Evolutionary conservation across 2,888 invertebrate species (phyloP).

Genomic region (Hydriomena furcata): DNA sequence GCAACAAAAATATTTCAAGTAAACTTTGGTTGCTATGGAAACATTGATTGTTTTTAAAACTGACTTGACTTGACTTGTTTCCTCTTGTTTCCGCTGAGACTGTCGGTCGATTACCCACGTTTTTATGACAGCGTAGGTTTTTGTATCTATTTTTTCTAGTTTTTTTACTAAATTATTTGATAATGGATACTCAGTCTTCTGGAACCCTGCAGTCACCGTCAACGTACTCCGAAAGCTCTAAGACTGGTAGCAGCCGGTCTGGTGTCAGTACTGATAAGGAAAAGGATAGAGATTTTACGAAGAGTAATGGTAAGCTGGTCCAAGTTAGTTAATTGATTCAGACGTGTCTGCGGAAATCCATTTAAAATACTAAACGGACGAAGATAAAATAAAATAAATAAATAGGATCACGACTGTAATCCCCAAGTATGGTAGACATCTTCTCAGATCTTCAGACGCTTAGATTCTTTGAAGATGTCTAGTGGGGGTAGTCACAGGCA

Average conservation of each 20-base stretch:
- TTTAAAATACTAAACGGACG: too few relatives aligned
- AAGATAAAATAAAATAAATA: too few relatives aligned
- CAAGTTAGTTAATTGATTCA: too few relatives aligned
- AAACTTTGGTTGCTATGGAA: constrained; percentile 12
- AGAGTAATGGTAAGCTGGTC: constrained; percentile 60
- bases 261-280: constrained; percentile 40
- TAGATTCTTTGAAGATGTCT: too few relatives aligned
- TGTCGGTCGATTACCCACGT: neutral
- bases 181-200: constrained; percentile 34
- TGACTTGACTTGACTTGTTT: neutral
- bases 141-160: constrained; percentile 6
- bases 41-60: too few relatives aligned
- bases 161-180: neutral
- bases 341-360: too few relatives aligned
- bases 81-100: too few relatives aligned
- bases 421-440: too few relatives aligned
- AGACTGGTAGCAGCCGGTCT: constrained; percentile 56
- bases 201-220: constrained; percentile 62
- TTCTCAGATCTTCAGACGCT: too few relatives aligned
- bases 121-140: constrained; percentile 1
- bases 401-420: too few relatives aligned
- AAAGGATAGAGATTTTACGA: constrained; percentile 58
- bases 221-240: constrained; percentile 58
- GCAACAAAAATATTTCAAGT: neutral
- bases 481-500: too few relatives aligned